Base-by-base conservation (phyloP, 2,888 invertebrate species). In the Acleris cristana region DNA sequence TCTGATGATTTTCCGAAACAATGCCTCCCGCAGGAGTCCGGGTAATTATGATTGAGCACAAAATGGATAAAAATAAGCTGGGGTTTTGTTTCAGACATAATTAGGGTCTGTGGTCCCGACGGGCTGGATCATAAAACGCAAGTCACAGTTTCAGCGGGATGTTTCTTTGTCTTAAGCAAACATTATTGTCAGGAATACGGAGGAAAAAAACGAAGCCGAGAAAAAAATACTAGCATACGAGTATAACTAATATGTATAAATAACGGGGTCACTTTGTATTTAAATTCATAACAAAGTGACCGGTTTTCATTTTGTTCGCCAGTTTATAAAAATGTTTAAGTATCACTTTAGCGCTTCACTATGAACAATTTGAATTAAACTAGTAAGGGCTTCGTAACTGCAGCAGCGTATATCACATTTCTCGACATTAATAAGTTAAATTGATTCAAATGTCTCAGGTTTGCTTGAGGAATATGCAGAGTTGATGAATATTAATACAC, bases 1-100 rank as follows among this genome's bases (percentile, higher is more conserved):
- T 78, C 72, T 79, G 83, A 85, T 89, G 89, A 89, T 89, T 86
- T 83, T 82, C 81, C 79, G 78, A 76, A 82, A 84, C 83, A 86
- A 88, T 83, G 86, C 82, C 78, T 88, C 90, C 90, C 88, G 72
- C 71, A 84, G 90, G 89, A 84, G 74, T 74, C 74, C 77, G 73
- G 84, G 85, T 92, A 91, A 92, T 92, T 92, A 92, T 92, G 92
- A 92, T 92, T 90, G 92, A 92, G 91, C 90, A 87, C 85, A 89
- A 88, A 91, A 89, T 86, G 89, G 89, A 86, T 92, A 92, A 92
- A 92, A 92, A 92, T 91, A 83, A 89, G 85, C 81, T 74, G 77
- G 81, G 77, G 88, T 82, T 88, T 92, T 92, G 92, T 92, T 91
- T 90, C 89, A 86, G 84, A 82, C 83, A 83, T 92, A 92, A 92